Base-by-base conservation (phyloP, 2,888 invertebrate species). In the Lycia hirtaria region DNA sequence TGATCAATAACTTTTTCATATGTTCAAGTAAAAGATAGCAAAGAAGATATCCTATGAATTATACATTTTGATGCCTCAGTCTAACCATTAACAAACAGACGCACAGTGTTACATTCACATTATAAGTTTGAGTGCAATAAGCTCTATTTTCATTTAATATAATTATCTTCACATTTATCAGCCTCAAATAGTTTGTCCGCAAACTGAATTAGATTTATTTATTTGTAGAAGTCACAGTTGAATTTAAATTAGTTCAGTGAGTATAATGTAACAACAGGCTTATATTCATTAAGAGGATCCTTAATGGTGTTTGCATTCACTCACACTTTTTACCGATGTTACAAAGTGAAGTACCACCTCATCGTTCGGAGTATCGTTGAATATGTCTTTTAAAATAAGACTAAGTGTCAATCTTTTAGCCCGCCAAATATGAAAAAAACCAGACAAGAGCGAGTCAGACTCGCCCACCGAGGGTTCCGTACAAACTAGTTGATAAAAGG, bases 261-360 rank as follows among this genome's bases (percentile, higher is more conserved):
- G 2, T 43, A 6, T 26, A 52, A 35, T 47, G 54, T 62, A 62
- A 62, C 51, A 59, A 52, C 47, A 62, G 64, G 62, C 68, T 71
- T 72, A 76, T 74, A 73, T 72, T 65, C 63, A 69, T 65, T 61
- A 64, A 26, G 10, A 17, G n/a, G 38, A 14, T 22, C 14, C 2
- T 40, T 14, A 12, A 4, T 3, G 22, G 4, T 14, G 12, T 22
- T 41, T 6, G n/a, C 17, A 10, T 6, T 41, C 14, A 3, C 41
- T 17, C 14, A 40, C 22, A 10, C 6, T 1, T 7, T 14, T 7
- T 3, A n/a, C 9, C n/a, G n/a, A n/a, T n/a, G n/a, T n/a, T n/a
- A n/a, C n/a, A n/a, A n/a, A n/a, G n/a, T n/a, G n/a, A n/a, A n/a
- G n/a, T n/a, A n/a, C n/a, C n/a, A n/a, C n/a, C n/a, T n/a, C n/a